Base-by-base conservation (phyloP, 1,140 invertebrate genomes). In the Leptopilina clavipes region DNA sequence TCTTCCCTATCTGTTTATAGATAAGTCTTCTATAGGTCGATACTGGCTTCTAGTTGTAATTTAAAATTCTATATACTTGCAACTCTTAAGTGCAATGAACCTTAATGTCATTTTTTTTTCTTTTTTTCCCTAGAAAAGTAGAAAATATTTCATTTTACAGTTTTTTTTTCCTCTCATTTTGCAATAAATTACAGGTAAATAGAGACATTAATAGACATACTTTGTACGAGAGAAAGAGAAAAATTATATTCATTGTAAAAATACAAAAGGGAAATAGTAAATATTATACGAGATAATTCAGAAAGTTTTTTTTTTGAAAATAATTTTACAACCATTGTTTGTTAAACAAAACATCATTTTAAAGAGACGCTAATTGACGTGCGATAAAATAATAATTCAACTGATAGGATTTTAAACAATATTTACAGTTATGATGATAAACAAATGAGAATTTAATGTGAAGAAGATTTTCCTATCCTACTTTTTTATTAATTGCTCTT, bases 341-440 rank as follows among this genome's bases (percentile, higher is more conserved):
- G 37, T 71, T 12, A 14, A 37, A 31, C 65, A n/a, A 9, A n/a
- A 37, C 65, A 70, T 17, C 10, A 31, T 11, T 17, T 31, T 70
- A 17, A 43, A 70, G 14, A 70, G 43, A 74, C 72, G n/a, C 31
- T 43, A 71, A 43, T 37, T 43, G 37, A 43, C 1, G 44, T 25
- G 11, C 14, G 43, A 73, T 73, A 73, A 73, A 59, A 56, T 73
- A 77, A 54, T 8, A n/a, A n/a, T 22, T 12, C 3, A 6, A 40
- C 25, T 18, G 48, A 40, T 40, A 14, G 45, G 56, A 72, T 59
- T 77, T 77, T 52, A n/a, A 52, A 52, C 14, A 52, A 17, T 40
- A 40, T 40, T 40, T 40, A 40, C 37, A 40, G 37, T 40, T 40
- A 40, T 6, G 7, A 40, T 9, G 9, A 40, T 40, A 40, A 40